Percentiles rank a stretch among this genome's conserved stretches.
phyloP scores from a whole-genome alignment of 2,888 invertebrate genomes.

The Catocala fraxini region DNA sequence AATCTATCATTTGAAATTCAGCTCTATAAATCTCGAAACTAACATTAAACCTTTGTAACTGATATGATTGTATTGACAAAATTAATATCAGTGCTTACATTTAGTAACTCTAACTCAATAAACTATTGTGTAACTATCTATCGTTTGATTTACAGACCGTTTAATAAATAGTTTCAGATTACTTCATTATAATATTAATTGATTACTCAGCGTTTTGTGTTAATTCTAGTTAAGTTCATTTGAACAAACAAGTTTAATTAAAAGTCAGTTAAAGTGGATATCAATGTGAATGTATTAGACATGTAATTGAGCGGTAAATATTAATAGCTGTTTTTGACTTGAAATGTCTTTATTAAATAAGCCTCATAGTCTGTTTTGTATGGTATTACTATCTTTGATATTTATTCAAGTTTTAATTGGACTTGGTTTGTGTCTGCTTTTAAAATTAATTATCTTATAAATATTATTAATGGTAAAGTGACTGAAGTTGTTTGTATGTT shows the following conservation, averaged over 20 bases:
- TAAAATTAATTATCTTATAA: too few species aligned
- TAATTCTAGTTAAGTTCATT: slow-evolving; percentile 24
- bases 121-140: slow-evolving; percentile 10
- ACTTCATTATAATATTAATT: slow-evolving; percentile 28
- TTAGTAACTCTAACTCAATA: neutral
- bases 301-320: neutral
- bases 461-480: too few species aligned
- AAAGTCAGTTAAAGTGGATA: slow-evolving; percentile 4
- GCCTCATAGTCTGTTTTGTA: too few species aligned
- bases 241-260: slow-evolving; percentile 34
- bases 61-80: too few species aligned
- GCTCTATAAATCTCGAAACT: too few species aligned
- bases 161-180: slow-evolving; percentile 11
- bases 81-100: neutral
- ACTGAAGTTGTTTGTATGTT: too few species aligned
- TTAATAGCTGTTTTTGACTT: neutral
- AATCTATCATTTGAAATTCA: too few species aligned
- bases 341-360: neutral
- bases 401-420: too few species aligned
- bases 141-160: slow-evolving; percentile 10
- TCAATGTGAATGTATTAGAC: neutral
- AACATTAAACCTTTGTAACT: too few species aligned
- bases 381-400: too few species aligned
- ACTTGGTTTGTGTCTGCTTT: too few species aligned
- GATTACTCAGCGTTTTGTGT: slow-evolving; percentile 12